A percentile compares a stretch with the other conserved stretches of the same genome.
These are phyloP conservation scores for Drosophila parabipectinata DNA, from an alignment of 1,140 invertebrate species.

Conservation along the genomic window DNA sequence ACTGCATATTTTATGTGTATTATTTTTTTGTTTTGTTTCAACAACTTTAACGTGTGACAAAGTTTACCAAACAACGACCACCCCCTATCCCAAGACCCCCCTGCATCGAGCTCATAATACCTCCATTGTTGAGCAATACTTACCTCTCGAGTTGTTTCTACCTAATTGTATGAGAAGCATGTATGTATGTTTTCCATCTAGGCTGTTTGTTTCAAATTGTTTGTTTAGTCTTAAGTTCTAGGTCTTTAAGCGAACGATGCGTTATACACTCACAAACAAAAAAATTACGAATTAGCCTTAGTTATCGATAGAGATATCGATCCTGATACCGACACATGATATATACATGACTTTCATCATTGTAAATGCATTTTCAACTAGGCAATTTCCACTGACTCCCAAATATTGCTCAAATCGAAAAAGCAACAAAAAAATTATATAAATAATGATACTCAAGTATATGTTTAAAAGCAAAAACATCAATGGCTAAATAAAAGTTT, in stretches of 20 bases:
- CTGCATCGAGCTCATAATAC: conserved; percentile 34
- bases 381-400: conserved; percentile 37
- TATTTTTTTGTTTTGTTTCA: conserved; percentile 54
- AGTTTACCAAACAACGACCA: conserved; percentile 60
- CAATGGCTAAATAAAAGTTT: conserved; percentile 75
- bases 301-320: conserved; percentile 42
- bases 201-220: conserved; percentile 81
- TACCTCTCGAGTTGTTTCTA: conserved; percentile 72
- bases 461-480: conserved; percentile 48
- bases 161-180: conserved; percentile 39
- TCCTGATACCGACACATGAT: conserved; percentile 36
- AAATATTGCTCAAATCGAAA: conserved; percentile 39
- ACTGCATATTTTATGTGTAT: conserved; percentile 50
- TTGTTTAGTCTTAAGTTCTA: conserved; percentile 75
- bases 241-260: conserved; percentile 70
- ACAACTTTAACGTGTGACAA: conserved; percentile 72
- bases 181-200: conserved; percentile 52
- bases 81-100: neutral
- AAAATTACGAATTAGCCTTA: conserved; percentile 51
- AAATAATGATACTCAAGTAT: conserved; percentile 74
- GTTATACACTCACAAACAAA: conserved; percentile 63
- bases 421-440: conserved; percentile 26
- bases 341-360: conserved; percentile 32
- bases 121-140: conserved; percentile 58
- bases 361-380: conserved; percentile 64